Evolutionary conservation across 2,113 vertebrate genomes (phyloP).

Genomic region (Eleginops maclovinus): DNA sequence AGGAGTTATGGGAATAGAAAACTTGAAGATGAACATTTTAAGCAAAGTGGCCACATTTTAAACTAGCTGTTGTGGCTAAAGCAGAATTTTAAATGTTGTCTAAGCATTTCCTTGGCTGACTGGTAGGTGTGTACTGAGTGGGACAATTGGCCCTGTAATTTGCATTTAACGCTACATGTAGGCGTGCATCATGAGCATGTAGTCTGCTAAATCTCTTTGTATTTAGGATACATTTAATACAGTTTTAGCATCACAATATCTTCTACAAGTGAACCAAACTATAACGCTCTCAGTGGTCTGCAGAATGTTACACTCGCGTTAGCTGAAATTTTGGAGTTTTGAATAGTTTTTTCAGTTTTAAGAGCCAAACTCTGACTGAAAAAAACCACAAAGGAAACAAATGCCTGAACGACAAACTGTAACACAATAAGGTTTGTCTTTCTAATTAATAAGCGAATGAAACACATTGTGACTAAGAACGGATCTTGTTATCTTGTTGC

Average conservation of each 20-base stretch:
- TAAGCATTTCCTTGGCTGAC: not conserved
- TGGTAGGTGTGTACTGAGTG: not conserved
- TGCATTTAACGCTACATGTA: not conserved
- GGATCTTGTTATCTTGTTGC: constrained; percentile 49
- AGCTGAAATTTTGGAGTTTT: not conserved
- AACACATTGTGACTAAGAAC: constrained; percentile 9
- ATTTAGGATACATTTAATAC: not conserved
- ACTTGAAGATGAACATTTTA: constrained; percentile 14
- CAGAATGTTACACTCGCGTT: not conserved
- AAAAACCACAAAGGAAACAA: not conserved
- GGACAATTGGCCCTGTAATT: not conserved
- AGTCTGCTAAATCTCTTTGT: not conserved
- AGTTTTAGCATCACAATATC: not conserved
- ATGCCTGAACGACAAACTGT: not conserved
- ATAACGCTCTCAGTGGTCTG: not conserved
- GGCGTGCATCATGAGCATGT: not conserved
- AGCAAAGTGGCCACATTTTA: not conserved
- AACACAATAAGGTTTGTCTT: not conserved
- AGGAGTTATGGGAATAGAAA: constrained; percentile 27
- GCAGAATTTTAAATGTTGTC: not conserved
- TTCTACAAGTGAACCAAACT: not conserved
- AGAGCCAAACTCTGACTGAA: not conserved
- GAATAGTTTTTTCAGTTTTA: not conserved
- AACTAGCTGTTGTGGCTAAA: not conserved
- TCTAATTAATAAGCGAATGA: not conserved